Evolutionary conservation across 1,140 invertebrate species (phyloP), one percentile per base, ranked within the genome.

Genomic region (Zophobas atratus): DNA sequence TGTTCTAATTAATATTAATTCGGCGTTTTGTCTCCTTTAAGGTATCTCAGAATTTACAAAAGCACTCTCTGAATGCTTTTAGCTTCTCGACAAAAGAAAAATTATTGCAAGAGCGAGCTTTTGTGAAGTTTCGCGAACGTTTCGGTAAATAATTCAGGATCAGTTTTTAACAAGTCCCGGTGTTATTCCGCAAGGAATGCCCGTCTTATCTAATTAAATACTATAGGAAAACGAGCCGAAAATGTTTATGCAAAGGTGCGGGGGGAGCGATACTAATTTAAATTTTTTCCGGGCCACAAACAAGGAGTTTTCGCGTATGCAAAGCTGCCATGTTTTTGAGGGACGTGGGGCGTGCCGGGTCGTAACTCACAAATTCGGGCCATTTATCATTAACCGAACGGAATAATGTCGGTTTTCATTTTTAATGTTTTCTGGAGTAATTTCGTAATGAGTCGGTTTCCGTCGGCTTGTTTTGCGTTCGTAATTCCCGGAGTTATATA

Each of bases 1-100:
- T 67, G 43, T 67, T 67, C 43, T 67, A 67, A 67, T 67, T 67
- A 67, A 67, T 67, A 67, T 67, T 67, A 67, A 67, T 67, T 67
- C 43, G 43, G 39, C 60, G 60, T 67, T 67, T 67, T 67, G 60
- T 67, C 60, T 67, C 60, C 60, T 67, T 67, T 32, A 67, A 67
- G 60, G 60, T 67, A 67, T 67, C 60, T 43, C 38, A 41, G 60
- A n/a, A 67, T 67, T 67, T 67, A 67, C 60, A 67, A 67, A 67
- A 67, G 60, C 60, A 67, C 60, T 67, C 43, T 67, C 60, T 33
- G 60, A 67, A 67, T 32, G 60, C 60, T 67, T 67, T 67, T 67
- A 67, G 43, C 60, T 67, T 67, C 8, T 67, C 39, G 39, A 67
- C 60, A 67, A 67, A 67, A 67, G 60, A 67, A 67, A 67, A 67